Conservation (phyloP, 2,888 invertebrate species). For the Polyommatus icarus region DNA sequence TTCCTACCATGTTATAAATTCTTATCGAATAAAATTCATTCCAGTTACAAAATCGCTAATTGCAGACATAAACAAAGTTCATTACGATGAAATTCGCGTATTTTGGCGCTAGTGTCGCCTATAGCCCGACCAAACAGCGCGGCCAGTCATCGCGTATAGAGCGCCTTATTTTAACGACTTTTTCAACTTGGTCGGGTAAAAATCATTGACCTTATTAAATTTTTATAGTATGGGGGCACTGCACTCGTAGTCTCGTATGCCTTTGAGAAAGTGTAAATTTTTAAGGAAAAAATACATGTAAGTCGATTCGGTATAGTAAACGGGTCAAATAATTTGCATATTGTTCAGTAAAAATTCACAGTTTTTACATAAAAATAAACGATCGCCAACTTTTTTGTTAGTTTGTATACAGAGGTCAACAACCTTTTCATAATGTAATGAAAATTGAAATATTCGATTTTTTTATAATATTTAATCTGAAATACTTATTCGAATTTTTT, state of each 20-base stretch:
- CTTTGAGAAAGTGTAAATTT: slow-evolving; percentile 6
- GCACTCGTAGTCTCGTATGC: not conserved
- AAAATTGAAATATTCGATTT: no score
- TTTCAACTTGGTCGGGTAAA: slow-evolving; percentile 48
- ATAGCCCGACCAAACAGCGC: slow-evolving; percentile 48
- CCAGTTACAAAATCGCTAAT: not conserved
- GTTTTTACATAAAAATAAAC: not conserved
- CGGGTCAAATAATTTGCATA: not conserved
- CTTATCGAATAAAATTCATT: not conserved
- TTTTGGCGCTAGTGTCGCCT: slow-evolving; percentile 46
- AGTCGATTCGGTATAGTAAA: not conserved
- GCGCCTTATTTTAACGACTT: slow-evolving; percentile 35
- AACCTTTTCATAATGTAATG: no score
- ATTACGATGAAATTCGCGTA: not conserved
- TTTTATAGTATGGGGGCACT: slow-evolving; percentile 17
- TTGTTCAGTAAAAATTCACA: not conserved
- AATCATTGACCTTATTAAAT: slow-evolving; percentile 49
- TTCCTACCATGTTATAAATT: not conserved
- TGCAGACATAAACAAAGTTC: slow-evolving; percentile 4
- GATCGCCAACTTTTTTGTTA: not conserved
- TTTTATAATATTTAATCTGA: no score
- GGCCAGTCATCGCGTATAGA: not conserved
- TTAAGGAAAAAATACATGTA: slow-evolving; percentile 1
- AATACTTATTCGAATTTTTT: no score
- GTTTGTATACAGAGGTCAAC: not conserved